Conservation (phyloP, 2,113 vertebrate species). For the Oreamnos americanus region DNA sequence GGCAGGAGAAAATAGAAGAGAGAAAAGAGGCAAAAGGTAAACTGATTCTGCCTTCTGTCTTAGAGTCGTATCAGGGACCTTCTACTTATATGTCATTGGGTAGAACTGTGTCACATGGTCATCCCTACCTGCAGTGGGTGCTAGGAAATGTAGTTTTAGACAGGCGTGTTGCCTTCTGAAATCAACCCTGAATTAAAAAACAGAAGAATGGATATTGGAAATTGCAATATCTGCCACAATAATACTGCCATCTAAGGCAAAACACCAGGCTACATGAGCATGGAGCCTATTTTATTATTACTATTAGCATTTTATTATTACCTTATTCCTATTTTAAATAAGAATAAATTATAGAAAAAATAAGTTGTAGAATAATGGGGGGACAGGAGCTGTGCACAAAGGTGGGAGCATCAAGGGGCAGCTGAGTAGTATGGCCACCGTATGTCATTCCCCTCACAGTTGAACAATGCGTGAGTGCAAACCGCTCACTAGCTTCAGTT, state of each 20-base stretch:
- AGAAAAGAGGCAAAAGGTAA: neutral
- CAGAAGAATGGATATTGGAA: neutral
- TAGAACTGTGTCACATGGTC: neutral
- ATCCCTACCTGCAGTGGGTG: neutral
- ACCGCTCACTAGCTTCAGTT: neutral
- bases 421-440: neutral
- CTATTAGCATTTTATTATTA: neutral
- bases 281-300: neutral
- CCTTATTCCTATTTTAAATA: neutral
- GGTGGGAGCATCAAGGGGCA: neutral
- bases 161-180: neutral
- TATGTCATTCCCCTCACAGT: neutral
- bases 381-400: neutral
- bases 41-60: neutral
- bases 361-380: neutral
- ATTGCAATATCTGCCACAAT: neutral
- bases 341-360: neutral
- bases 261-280: neutral
- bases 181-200: neutral
- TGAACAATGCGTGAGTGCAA: neutral
- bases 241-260: neutral
- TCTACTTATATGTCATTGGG: neutral
- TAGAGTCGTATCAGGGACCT: neutral
- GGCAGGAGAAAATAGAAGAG: neutral
- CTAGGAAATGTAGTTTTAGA: conserved; percentile 23